Percentiles rank a stretch among this genome's conserved stretches.
Conservation (phyloP, 1,140 invertebrate species). For the Atta colombica region DNA sequence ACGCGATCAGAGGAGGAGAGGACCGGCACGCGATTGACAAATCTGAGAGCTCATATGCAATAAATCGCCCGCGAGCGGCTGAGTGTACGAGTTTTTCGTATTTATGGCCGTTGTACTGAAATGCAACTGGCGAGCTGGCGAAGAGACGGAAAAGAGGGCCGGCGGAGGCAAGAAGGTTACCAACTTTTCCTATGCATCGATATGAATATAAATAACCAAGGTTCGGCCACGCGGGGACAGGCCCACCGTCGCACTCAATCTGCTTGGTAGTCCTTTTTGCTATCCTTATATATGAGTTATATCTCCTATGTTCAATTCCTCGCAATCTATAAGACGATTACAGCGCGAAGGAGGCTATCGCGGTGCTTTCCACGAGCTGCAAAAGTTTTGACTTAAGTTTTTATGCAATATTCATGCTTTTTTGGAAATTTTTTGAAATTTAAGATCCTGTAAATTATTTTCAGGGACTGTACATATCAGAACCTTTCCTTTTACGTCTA, state of each 20-base stretch:
- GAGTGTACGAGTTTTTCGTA: slow-evolving; percentile 78
- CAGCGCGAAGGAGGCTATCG: background rate
- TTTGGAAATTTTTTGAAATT: background rate
- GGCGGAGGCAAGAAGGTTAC: slow-evolving; percentile 68
- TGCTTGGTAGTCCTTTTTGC: slow-evolving; percentile 52
- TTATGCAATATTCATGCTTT: background rate
- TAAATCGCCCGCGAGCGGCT: slow-evolving; percentile 80
- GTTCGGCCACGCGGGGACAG: slow-evolving; percentile 50
- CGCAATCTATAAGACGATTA: slow-evolving; percentile 57
- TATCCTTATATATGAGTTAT: slow-evolving; percentile 39
- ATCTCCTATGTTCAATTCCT: slow-evolving; percentile 10
- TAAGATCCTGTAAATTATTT: slow-evolving; percentile 11
- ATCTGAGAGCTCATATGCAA: slow-evolving; percentile 85
- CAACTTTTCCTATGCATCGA: slow-evolving; percentile 81
- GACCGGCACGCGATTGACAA: slow-evolving; percentile 81
- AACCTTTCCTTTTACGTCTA: background rate
- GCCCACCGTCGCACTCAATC: slow-evolving; percentile 58
- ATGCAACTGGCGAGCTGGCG: slow-evolving; percentile 46
- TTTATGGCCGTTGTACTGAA: slow-evolving; percentile 76
- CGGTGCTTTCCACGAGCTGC: background rate
- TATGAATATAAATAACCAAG: slow-evolving; percentile 80
- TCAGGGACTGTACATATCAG: background rate
- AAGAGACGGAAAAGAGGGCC: slow-evolving; percentile 27
- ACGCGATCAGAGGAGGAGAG: background rate
- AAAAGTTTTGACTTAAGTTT: slow-evolving; percentile 29